A percentile compares a stretch with the other conserved stretches of the same genome.
These are phyloP conservation scores for Lithophane socia DNA, from an alignment of 2,888 invertebrate genomes.

Conservation along the genomic window DNA sequence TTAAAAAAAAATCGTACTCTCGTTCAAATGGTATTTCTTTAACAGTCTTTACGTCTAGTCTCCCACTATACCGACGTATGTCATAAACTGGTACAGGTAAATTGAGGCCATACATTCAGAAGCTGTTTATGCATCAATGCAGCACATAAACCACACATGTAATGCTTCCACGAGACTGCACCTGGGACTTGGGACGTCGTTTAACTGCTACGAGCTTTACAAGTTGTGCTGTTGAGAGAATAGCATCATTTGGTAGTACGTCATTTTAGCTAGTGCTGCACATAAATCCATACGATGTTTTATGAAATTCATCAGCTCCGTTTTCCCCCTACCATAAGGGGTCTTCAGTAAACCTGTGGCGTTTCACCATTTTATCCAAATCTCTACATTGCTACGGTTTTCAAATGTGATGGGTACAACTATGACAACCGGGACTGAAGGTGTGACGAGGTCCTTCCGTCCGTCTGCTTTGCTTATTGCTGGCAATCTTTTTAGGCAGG, in stretches of 20 bases:
- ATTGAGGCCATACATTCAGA: conserved; percentile 25
- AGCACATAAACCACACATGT: conserved; percentile 21
- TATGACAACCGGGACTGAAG: too few species aligned
- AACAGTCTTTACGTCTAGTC: not conserved
- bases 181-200: conserved; percentile 15
- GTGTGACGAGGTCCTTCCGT: too few species aligned
- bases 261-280: not conserved
- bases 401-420: not conserved
- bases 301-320: not conserved
- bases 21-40: not conserved
- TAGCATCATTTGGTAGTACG: not conserved
- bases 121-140: conserved; percentile 23
- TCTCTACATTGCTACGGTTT: not conserved
- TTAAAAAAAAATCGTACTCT: not conserved
- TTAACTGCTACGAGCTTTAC: conserved; percentile 5
- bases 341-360: not conserved
- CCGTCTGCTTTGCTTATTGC: too few species aligned
- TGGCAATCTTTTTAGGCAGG: too few species aligned
- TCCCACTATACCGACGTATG: not conserved
- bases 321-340: not conserved
- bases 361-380: not conserved
- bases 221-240: conserved; percentile 12
- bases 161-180: conserved; percentile 32
- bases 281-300: not conserved
- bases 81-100: conserved; percentile 19